Evolutionary conservation across 2,888 invertebrate species (phyloP).

Genomic region (Eutolmus rufibarbis): DNA sequence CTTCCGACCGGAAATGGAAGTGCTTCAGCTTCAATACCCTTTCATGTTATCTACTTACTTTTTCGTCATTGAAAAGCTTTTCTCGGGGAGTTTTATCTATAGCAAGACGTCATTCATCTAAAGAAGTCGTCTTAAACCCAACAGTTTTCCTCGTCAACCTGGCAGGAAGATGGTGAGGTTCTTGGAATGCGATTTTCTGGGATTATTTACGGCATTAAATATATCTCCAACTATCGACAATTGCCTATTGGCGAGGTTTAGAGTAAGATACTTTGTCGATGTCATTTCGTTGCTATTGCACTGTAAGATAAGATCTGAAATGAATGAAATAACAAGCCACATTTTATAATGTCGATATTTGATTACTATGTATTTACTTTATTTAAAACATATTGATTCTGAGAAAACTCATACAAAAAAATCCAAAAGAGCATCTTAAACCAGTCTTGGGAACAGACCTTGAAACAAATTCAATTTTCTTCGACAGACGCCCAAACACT

Average conservation of each 20-base stretch:
- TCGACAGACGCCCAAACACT: too few relatives aligned
- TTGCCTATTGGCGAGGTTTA: background rate
- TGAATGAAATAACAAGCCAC: background rate
- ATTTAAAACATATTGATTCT: too few relatives aligned
- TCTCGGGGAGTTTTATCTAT: background rate
- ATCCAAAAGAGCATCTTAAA: too few relatives aligned
- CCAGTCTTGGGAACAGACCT: too few relatives aligned
- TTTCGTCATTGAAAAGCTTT: background rate
- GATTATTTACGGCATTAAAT: background rate
- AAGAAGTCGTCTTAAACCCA: background rate
- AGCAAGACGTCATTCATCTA: conserved; percentile 3
- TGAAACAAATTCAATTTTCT: too few relatives aligned
- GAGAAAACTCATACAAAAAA: too few relatives aligned
- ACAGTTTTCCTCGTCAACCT: background rate
- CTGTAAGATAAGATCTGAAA: background rate
- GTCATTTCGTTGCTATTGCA: background rate
- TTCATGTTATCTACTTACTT: conserved; percentile 1
- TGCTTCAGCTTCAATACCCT: conserved; percentile 24
- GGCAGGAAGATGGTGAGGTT: background rate
- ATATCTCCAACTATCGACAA: background rate
- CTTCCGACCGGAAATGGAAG: conserved; percentile 21
- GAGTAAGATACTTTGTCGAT: background rate
- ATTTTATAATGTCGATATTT: too few relatives aligned
- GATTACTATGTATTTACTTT: too few relatives aligned
- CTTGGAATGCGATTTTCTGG: background rate